phyloP scores from a whole-genome alignment of 2,888 invertebrate species.

The Sclerodermus sp. region DNA sequence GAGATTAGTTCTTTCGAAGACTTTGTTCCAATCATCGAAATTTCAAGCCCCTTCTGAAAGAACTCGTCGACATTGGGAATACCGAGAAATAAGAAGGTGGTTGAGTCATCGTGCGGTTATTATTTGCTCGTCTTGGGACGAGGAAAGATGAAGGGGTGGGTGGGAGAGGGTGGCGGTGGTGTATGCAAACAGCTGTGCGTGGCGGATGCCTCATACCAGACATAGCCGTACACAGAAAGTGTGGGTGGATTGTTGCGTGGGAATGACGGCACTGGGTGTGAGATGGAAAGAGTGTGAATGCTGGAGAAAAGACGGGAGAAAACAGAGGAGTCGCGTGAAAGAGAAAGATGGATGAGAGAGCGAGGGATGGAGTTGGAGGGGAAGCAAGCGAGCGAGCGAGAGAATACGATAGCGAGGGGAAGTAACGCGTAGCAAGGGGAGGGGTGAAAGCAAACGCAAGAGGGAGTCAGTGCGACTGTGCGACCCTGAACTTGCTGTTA shows the following conservation, averaged over 20 bases:
- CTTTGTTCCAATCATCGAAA: no score
- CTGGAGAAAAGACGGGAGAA: not conserved
- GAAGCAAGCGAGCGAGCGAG: conserved; percentile 3
- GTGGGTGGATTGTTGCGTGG: not conserved
- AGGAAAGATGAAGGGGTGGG: conserved; percentile 1
- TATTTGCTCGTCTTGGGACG: conserved; percentile 36
- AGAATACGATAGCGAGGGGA: conserved; percentile 11
- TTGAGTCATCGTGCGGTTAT: conserved; percentile 31
- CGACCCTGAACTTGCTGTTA: conserved; percentile 51
- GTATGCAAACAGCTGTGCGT: conserved; percentile 51
- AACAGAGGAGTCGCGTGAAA: not conserved
- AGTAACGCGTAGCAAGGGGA: not conserved
- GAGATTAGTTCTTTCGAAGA: no score
- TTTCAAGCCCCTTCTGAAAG: no score
- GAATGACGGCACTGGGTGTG: not conserved
- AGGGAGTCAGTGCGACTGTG: conserved; percentile 33
- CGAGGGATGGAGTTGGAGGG: conserved; percentile 8
- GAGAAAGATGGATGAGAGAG: conserved; percentile 6
- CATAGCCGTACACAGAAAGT: conserved; percentile 19
- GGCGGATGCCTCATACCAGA: conserved; percentile 35
- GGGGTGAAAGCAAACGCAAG: conserved; percentile 1
- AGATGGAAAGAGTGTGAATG: no score
- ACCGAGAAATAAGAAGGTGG: no score
- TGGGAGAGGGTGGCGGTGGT: conserved; percentile 18
- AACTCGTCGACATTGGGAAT: no score